Conservation (phyloP, 2,888 invertebrate genomes). For the Lamellibrachia satsuma region DNA sequence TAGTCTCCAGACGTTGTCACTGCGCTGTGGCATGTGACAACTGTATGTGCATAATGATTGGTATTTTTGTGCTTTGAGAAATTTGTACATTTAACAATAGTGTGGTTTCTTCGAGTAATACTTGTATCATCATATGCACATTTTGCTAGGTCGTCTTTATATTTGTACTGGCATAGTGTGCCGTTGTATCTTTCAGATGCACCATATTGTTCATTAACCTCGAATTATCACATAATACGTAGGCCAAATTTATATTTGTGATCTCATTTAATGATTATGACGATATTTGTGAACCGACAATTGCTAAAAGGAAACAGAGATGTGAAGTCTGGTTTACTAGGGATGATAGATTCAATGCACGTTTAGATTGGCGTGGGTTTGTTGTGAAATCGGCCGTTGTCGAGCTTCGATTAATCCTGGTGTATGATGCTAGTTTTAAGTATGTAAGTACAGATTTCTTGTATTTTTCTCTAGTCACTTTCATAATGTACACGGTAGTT, state of each 20-base stretch:
- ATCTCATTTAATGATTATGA: slow-evolving; percentile 13
- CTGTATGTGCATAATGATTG: background rate
- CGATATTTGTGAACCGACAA: background rate
- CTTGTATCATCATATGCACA: slow-evolving; percentile 6
- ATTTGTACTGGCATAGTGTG: background rate
- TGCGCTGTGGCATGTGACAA: background rate
- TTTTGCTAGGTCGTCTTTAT: slow-evolving; percentile 13
- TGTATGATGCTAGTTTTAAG: slow-evolving; percentile 11
- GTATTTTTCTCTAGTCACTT: slow-evolving; percentile 17
- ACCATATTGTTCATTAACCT: background rate
- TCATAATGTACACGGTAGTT: background rate
- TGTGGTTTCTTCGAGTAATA: background rate
- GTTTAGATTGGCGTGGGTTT: slow-evolving; percentile 1
- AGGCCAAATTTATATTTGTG: slow-evolving; percentile 17
- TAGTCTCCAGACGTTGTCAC: background rate
- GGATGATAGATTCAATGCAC: background rate
- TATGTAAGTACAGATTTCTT: slow-evolving; percentile 9
- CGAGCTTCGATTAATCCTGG: slow-evolving; percentile 17
- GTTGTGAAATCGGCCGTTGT: background rate
- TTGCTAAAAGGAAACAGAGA: background rate
- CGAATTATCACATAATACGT: background rate
- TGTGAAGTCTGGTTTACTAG: background rate
- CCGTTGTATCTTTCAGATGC: background rate
- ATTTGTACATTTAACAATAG: slow-evolving; percentile 17
- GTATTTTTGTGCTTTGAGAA: slow-evolving; percentile 17